Evolutionary conservation across 2,888 invertebrate species (phyloP), one percentile per base, ranked within the genome.

Genomic region (Melanostoma mellinum): DNA sequence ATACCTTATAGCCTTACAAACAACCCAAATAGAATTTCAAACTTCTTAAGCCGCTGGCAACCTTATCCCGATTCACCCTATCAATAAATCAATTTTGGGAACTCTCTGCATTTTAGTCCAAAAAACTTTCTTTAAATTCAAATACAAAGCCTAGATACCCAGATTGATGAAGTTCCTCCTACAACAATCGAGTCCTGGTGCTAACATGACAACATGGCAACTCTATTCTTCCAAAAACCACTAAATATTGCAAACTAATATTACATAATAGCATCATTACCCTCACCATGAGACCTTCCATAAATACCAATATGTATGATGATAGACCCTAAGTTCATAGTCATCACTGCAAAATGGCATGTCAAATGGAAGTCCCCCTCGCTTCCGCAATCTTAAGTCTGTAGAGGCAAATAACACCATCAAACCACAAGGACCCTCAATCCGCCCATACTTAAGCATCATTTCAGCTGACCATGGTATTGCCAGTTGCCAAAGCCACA

Each of bases 221-320:
- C 81, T 10, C 72, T 33, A 52, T 38, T 44, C 38, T 52, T 35
- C 35, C 38, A 72, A 71, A 65, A 53, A 53, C 40, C 58, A 35
- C 48, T n/a, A 48, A 72, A 81, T 76, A 76, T 63, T 65, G 74
- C 82, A 84, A 74, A 78, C 63, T 78, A 84, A 78, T 84, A 84
- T 84, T 69, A 65, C 69, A 71, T 78, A 84, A 84, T 84, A 78
- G 74, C 78, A 78, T 84, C 82, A 84, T 84, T 84, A 84, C 58
- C 78, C 60, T 73, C 78, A 52, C 78, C 60, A 69, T 71, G 69
- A 82, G 48, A 63, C 72, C 68, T 68, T 60, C 78, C 46, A 46
- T 63, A 58, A 69, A 78, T 74, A 32, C 78, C 78, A 84, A 84
- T 61, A 81, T 20, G 20, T 67, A 63, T 73, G 78, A 84, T 84